Evolutionary conservation across 2,888 invertebrate species (phyloP).

Genomic region (Invenusta paracnida): DNA sequence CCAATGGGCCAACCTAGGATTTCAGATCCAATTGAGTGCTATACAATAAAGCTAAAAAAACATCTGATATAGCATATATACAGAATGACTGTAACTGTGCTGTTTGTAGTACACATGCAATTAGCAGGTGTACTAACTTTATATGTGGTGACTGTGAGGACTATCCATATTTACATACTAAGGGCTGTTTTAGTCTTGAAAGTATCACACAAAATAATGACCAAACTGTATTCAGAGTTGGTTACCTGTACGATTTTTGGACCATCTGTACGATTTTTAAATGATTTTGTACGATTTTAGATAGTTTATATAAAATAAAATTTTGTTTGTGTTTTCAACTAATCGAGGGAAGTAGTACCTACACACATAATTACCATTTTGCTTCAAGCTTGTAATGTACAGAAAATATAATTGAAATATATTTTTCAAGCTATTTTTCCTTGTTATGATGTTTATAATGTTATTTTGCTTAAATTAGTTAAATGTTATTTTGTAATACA

Average conservation of each 20-base stretch:
- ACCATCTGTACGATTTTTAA: not conserved
- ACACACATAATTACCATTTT: not conserved
- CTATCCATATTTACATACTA: not conserved
- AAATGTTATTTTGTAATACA: not conserved
- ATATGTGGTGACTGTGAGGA: not conserved
- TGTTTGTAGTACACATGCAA: not conserved
- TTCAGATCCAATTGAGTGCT: slow-evolving; percentile 12
- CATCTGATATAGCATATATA: not conserved
- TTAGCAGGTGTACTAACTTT: not conserved
- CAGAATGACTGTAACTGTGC: not conserved
- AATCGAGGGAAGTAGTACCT: not conserved
- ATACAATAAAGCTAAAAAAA: slow-evolving; percentile 15
- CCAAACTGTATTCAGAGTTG: no score
- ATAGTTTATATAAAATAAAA: not conserved
- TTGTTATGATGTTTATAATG: not conserved
- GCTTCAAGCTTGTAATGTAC: not conserved
- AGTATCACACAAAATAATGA: not conserved
- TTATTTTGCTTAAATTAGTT: not conserved
- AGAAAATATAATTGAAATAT: not conserved
- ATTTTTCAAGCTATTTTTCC: not conserved
- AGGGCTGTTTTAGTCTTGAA: not conserved
- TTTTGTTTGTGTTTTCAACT: not conserved
- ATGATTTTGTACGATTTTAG: not conserved
- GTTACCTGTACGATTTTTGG: no score
- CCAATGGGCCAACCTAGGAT: not conserved